Conservation (phyloP, 2,888 invertebrate species). For the Polietes domitor region DNA sequence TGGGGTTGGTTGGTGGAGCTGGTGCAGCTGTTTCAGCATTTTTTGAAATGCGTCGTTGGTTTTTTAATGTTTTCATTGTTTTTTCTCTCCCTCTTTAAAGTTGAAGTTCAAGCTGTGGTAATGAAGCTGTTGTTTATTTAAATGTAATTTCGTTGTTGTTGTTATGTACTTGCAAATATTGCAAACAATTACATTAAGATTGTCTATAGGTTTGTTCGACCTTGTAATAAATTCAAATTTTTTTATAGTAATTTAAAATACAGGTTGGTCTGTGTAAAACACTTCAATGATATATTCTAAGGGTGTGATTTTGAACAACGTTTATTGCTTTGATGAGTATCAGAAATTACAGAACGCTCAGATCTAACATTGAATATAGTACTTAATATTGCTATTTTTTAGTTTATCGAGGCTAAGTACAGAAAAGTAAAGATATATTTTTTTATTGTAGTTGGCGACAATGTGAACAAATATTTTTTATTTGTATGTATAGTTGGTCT, state of each 20-base stretch:
- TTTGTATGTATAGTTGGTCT: too few species aligned
- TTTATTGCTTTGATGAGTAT: too few species aligned
- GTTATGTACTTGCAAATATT: not conserved
- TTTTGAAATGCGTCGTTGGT: not conserved
- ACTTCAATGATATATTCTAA: too few species aligned
- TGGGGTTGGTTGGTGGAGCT: not conserved
- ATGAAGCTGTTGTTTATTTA: not conserved
- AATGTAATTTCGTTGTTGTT: not conserved
- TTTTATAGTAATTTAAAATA: not conserved
- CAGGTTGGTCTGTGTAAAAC: not conserved
- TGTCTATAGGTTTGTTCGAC: not conserved
- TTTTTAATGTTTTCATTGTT: not conserved
- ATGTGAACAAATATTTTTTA: too few species aligned
- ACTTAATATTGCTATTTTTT: too few species aligned
- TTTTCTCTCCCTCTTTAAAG: not conserved
- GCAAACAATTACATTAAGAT: not conserved
- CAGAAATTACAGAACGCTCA: too few species aligned
- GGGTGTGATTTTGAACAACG: too few species aligned
- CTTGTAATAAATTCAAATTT: not conserved
- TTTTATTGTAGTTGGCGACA: too few species aligned
- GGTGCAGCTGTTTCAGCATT: conserved; percentile 23
- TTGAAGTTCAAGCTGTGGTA: conserved; percentile 19
- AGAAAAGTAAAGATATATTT: too few species aligned
- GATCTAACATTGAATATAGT: too few species aligned
- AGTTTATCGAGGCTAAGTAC: too few species aligned